These are phyloP conservation scores for Sinodicranocentrus sp. DNA, from an alignment of 2,888 invertebrate species.

Conservation along the genomic window DNA sequence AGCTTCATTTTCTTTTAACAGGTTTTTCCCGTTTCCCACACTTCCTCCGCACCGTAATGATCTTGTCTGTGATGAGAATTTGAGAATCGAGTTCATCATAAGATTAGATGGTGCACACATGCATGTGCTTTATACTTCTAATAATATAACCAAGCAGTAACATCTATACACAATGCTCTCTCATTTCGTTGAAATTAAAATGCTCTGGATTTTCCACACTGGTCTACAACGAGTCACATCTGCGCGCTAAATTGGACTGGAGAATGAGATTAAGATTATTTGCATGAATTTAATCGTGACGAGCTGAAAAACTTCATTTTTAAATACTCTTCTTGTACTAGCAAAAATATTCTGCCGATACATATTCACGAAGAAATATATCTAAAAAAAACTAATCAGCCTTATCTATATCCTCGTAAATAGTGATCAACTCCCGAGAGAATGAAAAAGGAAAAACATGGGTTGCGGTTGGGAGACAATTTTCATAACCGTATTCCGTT, in stretches of 20 bases:
- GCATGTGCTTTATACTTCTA: too few relatives aligned
- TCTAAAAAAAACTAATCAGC: too few relatives aligned
- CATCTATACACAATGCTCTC: too few relatives aligned
- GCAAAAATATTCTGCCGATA: too few relatives aligned
- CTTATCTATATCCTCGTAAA: too few relatives aligned
- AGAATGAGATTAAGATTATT: conserved; percentile 25
- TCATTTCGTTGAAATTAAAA: background rate
- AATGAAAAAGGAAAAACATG: background rate
- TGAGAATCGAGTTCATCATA: background rate
- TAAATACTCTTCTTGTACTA: too few relatives aligned
- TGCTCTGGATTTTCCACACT: background rate
- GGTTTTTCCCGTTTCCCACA: background rate
- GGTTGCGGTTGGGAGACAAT: conserved; percentile 8
- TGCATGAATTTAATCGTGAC: background rate
- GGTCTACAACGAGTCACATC: conserved; percentile 2
- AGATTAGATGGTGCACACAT: background rate
- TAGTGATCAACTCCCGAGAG: too few relatives aligned
- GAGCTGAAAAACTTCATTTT: too few relatives aligned
- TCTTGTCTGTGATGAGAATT: conserved; percentile 10
- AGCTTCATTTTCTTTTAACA: background rate
- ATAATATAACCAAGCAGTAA: too few relatives aligned
- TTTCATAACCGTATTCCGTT: conserved; percentile 26
- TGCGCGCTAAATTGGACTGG: background rate
- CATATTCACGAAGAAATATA: too few relatives aligned
- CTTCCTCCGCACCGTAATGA: background rate